Evolutionary conservation across 2,797 vertebrate genomes (phyloP).

Genomic region (Characodon lateralis): DNA sequence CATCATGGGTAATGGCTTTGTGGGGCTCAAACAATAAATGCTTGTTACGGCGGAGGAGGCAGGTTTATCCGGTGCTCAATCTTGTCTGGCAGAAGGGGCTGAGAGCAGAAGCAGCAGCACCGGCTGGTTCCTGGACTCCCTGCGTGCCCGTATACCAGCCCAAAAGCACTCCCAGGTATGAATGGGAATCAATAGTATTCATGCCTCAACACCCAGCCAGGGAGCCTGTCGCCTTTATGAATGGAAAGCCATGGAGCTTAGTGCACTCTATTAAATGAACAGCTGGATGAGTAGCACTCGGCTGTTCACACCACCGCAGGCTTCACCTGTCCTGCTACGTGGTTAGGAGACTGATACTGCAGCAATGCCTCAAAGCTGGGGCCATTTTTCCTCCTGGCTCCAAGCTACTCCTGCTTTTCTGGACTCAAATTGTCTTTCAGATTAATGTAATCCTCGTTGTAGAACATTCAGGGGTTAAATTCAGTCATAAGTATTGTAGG

Average conservation of each 20-base stretch:
- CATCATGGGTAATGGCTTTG: slow-evolving; percentile 81
- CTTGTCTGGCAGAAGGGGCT: slow-evolving; percentile 66
- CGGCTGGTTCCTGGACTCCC: slow-evolving; percentile 47
- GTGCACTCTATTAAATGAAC: slow-evolving; percentile 74
- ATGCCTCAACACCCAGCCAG: slow-evolving; percentile 66
- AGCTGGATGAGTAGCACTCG: slow-evolving; percentile 70
- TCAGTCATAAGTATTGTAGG: slow-evolving; percentile 4
- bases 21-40: slow-evolving; percentile 78
- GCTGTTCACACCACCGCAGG: slow-evolving; percentile 60
- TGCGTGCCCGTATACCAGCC: slow-evolving; percentile 42
- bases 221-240: slow-evolving; percentile 74
- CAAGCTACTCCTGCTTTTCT: slow-evolving; percentile 6
- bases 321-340: slow-evolving; percentile 60
- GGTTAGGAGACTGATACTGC: slow-evolving; percentile 63
- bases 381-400: slow-evolving; percentile 4
- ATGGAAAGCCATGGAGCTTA: slow-evolving; percentile 70
- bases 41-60: slow-evolving; percentile 75
- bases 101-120: slow-evolving; percentile 38
- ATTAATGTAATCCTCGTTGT: background rate
- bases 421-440: background rate
- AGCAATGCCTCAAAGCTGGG: background rate
- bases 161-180: slow-evolving; percentile 62
- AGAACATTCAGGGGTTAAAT: slow-evolving; percentile 4
- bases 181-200: slow-evolving; percentile 73
- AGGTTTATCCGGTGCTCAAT: slow-evolving; percentile 80